Evolutionary conservation across 2,113 vertebrate genomes (phyloP), one percentile per base, ranked within the genome.

Genomic region (Nannospalax galili): DNA sequence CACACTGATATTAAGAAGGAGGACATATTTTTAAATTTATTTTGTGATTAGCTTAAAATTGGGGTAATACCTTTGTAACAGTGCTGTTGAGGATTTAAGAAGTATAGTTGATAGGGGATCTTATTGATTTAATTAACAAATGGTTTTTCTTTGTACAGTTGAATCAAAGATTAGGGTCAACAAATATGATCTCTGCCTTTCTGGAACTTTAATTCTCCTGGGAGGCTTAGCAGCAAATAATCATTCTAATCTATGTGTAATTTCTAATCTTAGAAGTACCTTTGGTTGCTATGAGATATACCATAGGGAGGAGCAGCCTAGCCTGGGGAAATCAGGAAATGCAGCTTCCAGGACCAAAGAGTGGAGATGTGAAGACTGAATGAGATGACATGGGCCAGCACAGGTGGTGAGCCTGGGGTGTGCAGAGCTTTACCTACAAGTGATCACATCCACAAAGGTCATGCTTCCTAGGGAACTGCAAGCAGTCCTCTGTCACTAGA

Each of bases 131-230:
- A 92, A 86, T 85, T 70, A 89, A 73, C 78, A 87, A 77, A 81
- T 94, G 62, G 3, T 32, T 95, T 95, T 84, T 80, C 62, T 91
- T 94, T 90, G 69, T 35, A 42, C 65, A 14, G 22, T 92, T 70
- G 86, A 94, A 92, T 67, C 35, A 45, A 77, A 35, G 62, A 80
- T 88, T 81, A 92, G 62, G 10, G 58, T 92, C 90, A 92, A 82
- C 85, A 95, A 95, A 95, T 28, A 62, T 10, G 7, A 16, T 80
- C 85, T 95, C 93, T 80, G 80, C 67, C 67, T 95, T 95, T 95
- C 72, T 85, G 67, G 56, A 90, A 93, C 48, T 77, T 84, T 69
- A 37, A 45, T 26, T 88, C 85, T 88, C 70, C 14, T 17, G 20
- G 45, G 80, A 92, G 80, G 60, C 42, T 89, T 24, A 75, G 62